Evolutionary conservation across 2,113 vertebrate genomes (phyloP).

Genomic region (Perognathus longimembris): DNA sequence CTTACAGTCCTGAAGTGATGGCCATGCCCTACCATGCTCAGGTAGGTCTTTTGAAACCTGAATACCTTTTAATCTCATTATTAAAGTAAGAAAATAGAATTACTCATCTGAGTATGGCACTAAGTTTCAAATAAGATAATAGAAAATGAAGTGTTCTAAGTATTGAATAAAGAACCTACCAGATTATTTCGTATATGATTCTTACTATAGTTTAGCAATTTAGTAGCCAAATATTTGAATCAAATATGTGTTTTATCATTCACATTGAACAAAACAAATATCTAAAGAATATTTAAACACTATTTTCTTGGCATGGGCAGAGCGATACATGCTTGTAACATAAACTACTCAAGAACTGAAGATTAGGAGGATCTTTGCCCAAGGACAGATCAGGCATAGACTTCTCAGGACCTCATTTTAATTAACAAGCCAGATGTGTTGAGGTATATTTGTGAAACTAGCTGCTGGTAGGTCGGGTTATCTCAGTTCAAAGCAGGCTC

Average conservation of each 20-base stretch:
- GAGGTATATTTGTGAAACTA: too few species aligned
- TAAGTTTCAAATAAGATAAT: neutral
- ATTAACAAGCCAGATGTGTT: too few species aligned
- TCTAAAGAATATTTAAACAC: neutral
- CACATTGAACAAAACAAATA: neutral
- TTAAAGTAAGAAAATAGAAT: neutral
- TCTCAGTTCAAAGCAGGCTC: too few species aligned
- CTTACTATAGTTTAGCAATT: neutral
- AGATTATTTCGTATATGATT: neutral
- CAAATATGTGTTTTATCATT: neutral
- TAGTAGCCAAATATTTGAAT: neutral
- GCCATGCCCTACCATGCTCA: neutral
- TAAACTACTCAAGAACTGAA: too few species aligned
- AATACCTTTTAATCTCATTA: neutral
- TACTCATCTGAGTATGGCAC: neutral
- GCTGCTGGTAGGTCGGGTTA: too few species aligned
- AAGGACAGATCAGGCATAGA: too few species aligned
- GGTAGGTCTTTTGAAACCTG: neutral
- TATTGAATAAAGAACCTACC: neutral
- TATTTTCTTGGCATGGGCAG: neutral
- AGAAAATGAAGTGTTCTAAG: neutral
- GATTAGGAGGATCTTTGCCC: too few species aligned
- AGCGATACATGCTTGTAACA: neutral
- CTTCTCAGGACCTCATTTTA: too few species aligned
- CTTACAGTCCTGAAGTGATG: too few species aligned